Evolutionary conservation across 1,140 invertebrate genomes (phyloP).

Genomic region (Brachionus angularis): DNA sequence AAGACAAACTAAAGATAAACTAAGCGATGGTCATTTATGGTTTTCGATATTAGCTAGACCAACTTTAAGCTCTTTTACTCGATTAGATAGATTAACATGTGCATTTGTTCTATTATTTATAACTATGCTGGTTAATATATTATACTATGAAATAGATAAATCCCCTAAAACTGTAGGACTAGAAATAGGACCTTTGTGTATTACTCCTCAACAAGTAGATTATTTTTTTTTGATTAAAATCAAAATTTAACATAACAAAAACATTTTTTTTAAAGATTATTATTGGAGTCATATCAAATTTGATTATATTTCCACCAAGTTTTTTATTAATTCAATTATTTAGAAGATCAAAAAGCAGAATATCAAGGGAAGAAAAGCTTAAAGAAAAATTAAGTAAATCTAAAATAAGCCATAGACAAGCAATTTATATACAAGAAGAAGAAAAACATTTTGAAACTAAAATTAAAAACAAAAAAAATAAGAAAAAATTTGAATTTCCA

Average conservation of each 20-base stretch:
- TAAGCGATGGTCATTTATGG: constrained; percentile 64
- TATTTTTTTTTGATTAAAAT: too few relatives aligned
- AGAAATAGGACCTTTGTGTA: constrained; percentile 48
- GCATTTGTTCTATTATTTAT: constrained; percentile 61
- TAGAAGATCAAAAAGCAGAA: constrained; percentile 1
- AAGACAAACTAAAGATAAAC: constrained; percentile 57
- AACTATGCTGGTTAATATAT: constrained; percentile 59
- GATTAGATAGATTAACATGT: constrained; percentile 60
- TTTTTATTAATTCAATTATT: constrained; percentile 29
- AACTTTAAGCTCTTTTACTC: constrained; percentile 60
- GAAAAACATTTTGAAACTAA: background rate
- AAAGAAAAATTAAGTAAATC: background rate
- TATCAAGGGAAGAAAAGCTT: background rate
- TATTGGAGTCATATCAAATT: constrained; percentile 17
- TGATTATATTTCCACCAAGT: constrained; percentile 20
- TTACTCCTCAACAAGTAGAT: constrained; percentile 48
- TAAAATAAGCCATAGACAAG: too few relatives aligned
- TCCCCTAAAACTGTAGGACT: constrained; percentile 47
- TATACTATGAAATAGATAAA: constrained; percentile 56
- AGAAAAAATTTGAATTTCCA: constrained; percentile 55
- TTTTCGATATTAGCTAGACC: constrained; percentile 62
- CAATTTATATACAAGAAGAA: too few relatives aligned
- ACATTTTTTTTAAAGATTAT: constrained; percentile 54
- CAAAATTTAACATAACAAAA: constrained; percentile 59
- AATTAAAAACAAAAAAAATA: background rate